Conservation (phyloP, 1,140 invertebrate species). For the Platyscapa corneri region DNA sequence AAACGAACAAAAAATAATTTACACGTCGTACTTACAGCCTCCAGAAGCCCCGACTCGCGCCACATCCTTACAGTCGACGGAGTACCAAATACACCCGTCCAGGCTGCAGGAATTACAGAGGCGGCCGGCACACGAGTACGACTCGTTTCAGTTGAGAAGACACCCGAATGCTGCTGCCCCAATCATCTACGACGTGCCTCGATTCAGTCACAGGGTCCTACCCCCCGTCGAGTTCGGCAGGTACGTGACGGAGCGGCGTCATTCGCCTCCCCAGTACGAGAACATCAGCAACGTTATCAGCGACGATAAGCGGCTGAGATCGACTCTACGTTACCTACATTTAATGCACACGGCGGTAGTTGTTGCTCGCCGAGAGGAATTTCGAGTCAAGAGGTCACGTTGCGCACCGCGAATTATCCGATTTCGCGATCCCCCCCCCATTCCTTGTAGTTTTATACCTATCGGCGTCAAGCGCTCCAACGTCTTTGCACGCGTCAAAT, state of each 20-base stretch:
- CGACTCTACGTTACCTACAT: conserved; percentile 36
- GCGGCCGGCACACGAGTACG: not conserved
- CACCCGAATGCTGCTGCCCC: not conserved
- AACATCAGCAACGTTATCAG: conserved; percentile 28
- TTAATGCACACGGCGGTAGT: no score
- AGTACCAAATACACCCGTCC: not conserved
- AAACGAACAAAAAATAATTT: no score
- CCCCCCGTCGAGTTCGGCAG: no score
- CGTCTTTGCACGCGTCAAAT: not conserved
- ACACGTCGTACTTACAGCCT: not conserved
- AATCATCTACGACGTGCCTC: conserved; percentile 41
- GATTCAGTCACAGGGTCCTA: not conserved
- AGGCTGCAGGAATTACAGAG: not conserved
- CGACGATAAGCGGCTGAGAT: conserved; percentile 13
- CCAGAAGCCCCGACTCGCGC: not conserved
- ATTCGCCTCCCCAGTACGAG: conserved; percentile 26
- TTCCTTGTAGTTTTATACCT: not conserved
- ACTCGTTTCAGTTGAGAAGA: not conserved
- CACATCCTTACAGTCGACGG: not conserved
- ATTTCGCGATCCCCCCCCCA: not conserved
- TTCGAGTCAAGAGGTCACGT: not conserved
- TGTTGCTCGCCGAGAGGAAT: no score
- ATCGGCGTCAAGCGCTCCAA: not conserved
- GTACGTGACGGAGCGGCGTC: not conserved
- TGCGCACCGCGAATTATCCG: not conserved